Base-by-base conservation (phyloP, 2,888 invertebrate genomes). In the Microctonus brassicae region DNA sequence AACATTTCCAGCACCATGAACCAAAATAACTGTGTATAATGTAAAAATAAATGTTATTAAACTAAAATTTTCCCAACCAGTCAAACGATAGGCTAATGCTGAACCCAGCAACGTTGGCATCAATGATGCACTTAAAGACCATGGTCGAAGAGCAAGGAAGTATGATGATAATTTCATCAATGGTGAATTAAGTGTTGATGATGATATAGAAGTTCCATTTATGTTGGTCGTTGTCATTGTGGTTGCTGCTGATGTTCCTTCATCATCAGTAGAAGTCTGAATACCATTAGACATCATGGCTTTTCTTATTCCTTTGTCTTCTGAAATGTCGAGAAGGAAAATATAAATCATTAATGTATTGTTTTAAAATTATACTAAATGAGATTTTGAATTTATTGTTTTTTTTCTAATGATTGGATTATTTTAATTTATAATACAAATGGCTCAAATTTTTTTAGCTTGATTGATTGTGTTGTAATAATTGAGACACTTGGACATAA, bases 1-100 rank as follows among this genome's bases (percentile, higher is more conserved):
- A 52, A 98, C 93, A 88, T 98, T 98, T 66, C 97, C 98, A 73
- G 98, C 98, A 73, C 97, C 97, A 86, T 98, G 98, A 2, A 98
- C 98, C 0, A 95, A 95, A 73, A 97, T 91, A 24, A 97, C 94
- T 2, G 97, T 97, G 80, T 95, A 92, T 63, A 95, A 89, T 2
- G 97, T 97, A 13, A 96, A 90, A 57, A 97, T 82, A 77, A 97
- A 91, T 0, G 94, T 93, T 73, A 94, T 88, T 89, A 94, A 92
- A 84, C 93, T 95, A 87, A 97, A 96, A 75, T 93, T 93, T 36
- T 90, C 89, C 29, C 93, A 90, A 78, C 93, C 94, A 22, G 93
- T 92, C 71, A 93, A 90, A 81, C 97, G 95, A 88, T 95, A 96
- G 0, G 97, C 96, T 66, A 98, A 89, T 0, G 95, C 95, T 26